Percentiles rank a stretch among this genome's conserved stretches.
Conservation (phyloP, 2,888 invertebrate genomes). For the Drosophila falleni region DNA sequence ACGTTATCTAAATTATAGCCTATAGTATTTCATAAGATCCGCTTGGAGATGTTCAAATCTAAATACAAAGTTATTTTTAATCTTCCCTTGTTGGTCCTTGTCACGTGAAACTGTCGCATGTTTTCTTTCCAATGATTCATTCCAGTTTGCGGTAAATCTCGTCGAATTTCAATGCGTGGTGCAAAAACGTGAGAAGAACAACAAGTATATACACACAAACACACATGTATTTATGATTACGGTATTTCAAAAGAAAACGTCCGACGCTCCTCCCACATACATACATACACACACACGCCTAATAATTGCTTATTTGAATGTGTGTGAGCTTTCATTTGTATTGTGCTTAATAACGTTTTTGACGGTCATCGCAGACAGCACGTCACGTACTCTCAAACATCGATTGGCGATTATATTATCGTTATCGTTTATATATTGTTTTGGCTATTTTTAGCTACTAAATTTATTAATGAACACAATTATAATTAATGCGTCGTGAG, state of each 20-base stretch:
- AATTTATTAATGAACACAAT: not conserved
- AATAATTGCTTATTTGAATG: constrained; percentile 4
- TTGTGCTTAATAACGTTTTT: constrained; percentile 16
- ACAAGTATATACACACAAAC: not conserved
- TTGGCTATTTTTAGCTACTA: constrained; percentile 23
- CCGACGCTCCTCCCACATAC: not conserved
- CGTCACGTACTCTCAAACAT: constrained; percentile 36
- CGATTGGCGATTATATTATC: constrained; percentile 43
- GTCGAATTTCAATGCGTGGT: constrained; percentile 19
- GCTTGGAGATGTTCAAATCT: not conserved
- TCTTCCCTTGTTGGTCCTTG: not conserved
- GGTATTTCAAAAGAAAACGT: constrained; percentile 1
- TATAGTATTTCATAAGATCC: constrained; percentile 5
- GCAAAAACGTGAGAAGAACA: constrained; percentile 31
- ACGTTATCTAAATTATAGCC: constrained; percentile 35
- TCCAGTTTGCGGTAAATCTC: constrained; percentile 12
- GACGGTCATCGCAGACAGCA: constrained; percentile 23
- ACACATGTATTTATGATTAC: constrained; percentile 3
- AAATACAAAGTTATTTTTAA: constrained; percentile 2
- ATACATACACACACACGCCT: too few relatives aligned
- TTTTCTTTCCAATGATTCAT: constrained; percentile 9
- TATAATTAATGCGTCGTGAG: constrained; percentile 8
- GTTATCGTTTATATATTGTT: constrained; percentile 38
- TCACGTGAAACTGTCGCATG: constrained; percentile 35
- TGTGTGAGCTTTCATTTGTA: constrained; percentile 13